Conservation (phyloP, 2,113 vertebrate species). For the Pangasianodon hypophthalmus region DNA sequence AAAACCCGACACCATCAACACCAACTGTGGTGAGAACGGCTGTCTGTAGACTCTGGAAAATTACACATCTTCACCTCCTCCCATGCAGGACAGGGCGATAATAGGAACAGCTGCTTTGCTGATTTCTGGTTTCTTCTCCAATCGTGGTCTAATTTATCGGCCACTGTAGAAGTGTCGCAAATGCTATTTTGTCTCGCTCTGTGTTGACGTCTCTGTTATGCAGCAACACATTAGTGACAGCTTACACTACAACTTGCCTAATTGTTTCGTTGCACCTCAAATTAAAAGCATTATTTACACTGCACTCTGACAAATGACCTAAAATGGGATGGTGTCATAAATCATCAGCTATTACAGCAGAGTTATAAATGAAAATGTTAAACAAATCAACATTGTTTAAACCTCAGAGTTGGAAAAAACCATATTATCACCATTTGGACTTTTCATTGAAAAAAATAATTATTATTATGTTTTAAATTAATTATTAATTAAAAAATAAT, state of each 20-base stretch:
- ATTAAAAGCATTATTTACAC: slow-evolving; percentile 15
- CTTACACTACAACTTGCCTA: slow-evolving; percentile 6
- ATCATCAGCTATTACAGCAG: neutral
- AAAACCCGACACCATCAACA: slow-evolving; percentile 22
- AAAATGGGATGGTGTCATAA: slow-evolving; percentile 1
- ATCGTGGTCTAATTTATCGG: neutral
- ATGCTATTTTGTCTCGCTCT: neutral
- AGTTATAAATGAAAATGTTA: neutral
- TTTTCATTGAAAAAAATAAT: neutral
- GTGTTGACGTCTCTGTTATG: neutral
- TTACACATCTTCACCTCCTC: neutral
- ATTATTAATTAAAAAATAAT: neutral
- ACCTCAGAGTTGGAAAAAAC: neutral
- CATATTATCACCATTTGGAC: neutral
- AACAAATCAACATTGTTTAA: neutral
- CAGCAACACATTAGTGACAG: slow-evolving; percentile 31
- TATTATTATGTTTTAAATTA: neutral
- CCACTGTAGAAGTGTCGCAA: neutral
- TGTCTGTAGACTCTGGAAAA: neutral
- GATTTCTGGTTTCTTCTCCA: slow-evolving; percentile 2
- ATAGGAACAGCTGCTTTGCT: neutral
- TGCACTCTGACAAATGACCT: neutral
- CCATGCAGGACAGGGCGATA: slow-evolving; percentile 7
- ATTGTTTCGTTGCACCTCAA: slow-evolving; percentile 3
- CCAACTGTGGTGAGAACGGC: slow-evolving; percentile 10